phyloP scores from a whole-genome alignment of 2,113 vertebrate genomes.

The Sigmodon hispidus region DNA sequence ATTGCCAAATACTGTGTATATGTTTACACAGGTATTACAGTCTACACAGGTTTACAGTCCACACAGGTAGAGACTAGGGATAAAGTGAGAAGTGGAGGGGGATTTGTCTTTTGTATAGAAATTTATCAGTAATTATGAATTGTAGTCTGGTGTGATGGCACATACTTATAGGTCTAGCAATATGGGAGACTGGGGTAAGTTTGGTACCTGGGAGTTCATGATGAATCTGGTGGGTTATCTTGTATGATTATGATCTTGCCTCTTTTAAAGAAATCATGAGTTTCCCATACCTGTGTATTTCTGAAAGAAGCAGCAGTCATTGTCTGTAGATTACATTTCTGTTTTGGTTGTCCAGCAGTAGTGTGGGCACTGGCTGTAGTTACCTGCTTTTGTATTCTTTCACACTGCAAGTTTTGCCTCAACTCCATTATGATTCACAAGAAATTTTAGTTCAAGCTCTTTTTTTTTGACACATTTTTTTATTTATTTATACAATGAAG shows the following conservation, averaged over 20 bases:
- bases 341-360: background rate
- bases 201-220: background rate
- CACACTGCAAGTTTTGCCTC: background rate
- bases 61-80: background rate
- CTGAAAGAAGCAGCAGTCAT: background rate
- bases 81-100: background rate
- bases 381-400: background rate
- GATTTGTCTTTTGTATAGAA: background rate
- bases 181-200: too few species aligned
- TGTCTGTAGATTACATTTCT: background rate
- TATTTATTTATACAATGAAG: too few species aligned
- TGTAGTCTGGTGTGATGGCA: background rate
- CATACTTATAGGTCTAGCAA: background rate
- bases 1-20: background rate
- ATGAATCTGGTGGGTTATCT: background rate
- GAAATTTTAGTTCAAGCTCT: background rate
- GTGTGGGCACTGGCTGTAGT: conserved; percentile 6
- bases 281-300: background rate
- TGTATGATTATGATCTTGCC: background rate
- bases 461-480: too few species aligned
- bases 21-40: too few species aligned
- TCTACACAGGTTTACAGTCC: too few species aligned
- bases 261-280: background rate
- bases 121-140: background rate
- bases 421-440: background rate